Base-by-base conservation (phyloP, 2,888 invertebrate genomes). In the Sicus ferrugineus region DNA sequence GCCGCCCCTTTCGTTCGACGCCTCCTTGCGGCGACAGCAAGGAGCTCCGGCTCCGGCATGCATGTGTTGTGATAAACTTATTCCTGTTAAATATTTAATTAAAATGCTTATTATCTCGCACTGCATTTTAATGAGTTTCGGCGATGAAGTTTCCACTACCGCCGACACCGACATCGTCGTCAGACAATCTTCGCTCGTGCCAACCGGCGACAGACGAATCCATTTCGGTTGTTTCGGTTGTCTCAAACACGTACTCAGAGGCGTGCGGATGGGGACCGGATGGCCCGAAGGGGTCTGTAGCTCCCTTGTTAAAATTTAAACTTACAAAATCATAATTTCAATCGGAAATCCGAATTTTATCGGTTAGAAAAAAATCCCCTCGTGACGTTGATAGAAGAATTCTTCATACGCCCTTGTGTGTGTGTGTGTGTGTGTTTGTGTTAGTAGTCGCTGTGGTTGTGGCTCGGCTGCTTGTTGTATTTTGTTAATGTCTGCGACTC, bases 71-170 rank as follows among this genome's bases (percentile, higher is more conserved):
- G 81, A 81, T 81, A 81, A 81, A 81, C 81, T 81, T 81, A 81
- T 81, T 81, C 81, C 79, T 81, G 80, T 81, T 81, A 81, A 81
- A 81, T 81, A 81, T 81, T 81, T 81, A 81, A 81, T 81, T 73
- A 74, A 74, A 74, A 71, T 72, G 75, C 73, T 73, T 74, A 74
- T 74, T 75, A 74, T 73, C 72, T 75, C 68, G 71, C 75, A 73
- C 74, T 75, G 73, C 73, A 75, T 73, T 77, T 76, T 81, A 81
- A 81, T 81, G 81, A 81, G 72, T 72, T 67, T 67, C 48, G 46
- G 26, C 46, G 42, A n/a, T n/a, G n/a, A n/a, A n/a, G n/a, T n/a
- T n/a, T n/a, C n/a, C n/a, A n/a, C 19, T 30, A 21, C n/a, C 61
- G 6, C 34, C 38, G 21, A 9, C 38, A 61, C 61, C n/a, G n/a